Conservation (phyloP, 2,113 vertebrate species). For the Piprites chloris region DNA sequence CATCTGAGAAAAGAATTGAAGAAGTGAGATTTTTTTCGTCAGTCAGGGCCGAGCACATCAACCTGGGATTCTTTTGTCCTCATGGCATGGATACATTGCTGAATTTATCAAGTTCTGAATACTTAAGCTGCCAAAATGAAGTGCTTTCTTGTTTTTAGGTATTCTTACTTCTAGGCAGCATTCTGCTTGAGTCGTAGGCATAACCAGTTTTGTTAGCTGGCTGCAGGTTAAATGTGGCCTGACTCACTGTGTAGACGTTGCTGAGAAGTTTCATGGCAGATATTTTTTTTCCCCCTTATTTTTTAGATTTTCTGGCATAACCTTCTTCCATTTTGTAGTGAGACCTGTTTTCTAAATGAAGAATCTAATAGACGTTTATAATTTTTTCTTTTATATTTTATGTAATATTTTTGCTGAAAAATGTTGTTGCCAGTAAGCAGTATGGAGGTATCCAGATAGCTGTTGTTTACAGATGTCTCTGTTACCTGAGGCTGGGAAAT, state of each 20-base stretch:
- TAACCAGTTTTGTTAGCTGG: neutral
- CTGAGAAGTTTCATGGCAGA: slow-evolving; percentile 63
- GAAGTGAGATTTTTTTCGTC: neutral
- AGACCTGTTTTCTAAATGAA: slow-evolving; percentile 69
- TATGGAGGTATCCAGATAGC: slow-evolving; percentile 70
- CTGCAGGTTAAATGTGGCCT: slow-evolving; percentile 26
- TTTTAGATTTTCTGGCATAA: slow-evolving; percentile 30
- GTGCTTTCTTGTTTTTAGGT: neutral
- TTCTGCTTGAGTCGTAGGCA: neutral
- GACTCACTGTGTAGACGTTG: slow-evolving; percentile 5
- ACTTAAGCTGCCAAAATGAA: neutral
- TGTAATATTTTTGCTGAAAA: slow-evolving; percentile 48
- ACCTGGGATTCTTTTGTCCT: slow-evolving; percentile 10
- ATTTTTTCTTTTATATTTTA: slow-evolving; percentile 56
- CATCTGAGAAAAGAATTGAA: neutral
- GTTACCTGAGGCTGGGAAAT: slow-evolving; percentile 14
- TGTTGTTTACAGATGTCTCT: slow-evolving; percentile 25
- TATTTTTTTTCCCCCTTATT: neutral
- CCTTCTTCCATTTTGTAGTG: neutral
- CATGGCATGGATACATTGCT: slow-evolving; percentile 44
- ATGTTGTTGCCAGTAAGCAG: slow-evolving; percentile 42
- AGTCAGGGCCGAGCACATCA: neutral
- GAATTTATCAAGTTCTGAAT: slow-evolving; percentile 13
- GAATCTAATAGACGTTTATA: slow-evolving; percentile 3
- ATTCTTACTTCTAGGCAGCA: neutral